Percentiles rank a stretch among this genome's conserved stretches.
phyloP scores from a whole-genome alignment of 2,797 vertebrate species.

The Sebastes kiyomatsui region DNA sequence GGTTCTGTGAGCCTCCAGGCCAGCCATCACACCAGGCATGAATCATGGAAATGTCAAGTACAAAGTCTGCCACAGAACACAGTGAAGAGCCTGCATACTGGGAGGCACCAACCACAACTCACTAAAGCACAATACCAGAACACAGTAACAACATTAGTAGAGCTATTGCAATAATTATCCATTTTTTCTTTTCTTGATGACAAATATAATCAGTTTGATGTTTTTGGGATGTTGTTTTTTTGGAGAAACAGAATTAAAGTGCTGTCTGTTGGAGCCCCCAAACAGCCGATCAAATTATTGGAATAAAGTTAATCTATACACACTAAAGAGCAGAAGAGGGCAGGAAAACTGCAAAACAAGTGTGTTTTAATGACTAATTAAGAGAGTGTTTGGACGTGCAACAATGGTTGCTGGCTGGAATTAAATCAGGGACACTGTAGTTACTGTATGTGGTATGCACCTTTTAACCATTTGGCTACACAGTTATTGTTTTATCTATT shows the following conservation, averaged over 20 bases:
- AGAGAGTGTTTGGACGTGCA: background rate
- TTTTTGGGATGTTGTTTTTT: background rate
- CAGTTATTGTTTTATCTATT: background rate
- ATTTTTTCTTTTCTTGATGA: background rate
- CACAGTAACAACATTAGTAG: background rate
- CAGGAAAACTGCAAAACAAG: background rate
- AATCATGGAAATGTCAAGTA: constrained; percentile 83
- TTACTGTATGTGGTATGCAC: background rate
- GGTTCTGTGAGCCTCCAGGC: constrained; percentile 78
- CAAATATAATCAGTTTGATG: background rate
- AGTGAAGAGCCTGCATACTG: constrained; percentile 36
- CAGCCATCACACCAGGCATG: constrained; percentile 78
- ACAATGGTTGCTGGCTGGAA: background rate
- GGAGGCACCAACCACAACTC: background rate
- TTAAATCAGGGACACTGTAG: background rate
- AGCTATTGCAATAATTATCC: background rate
- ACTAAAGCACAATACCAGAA: constrained; percentile 5
- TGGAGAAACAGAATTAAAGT: background rate
- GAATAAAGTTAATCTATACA: background rate
- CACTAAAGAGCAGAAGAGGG: background rate
- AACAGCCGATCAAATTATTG: background rate
- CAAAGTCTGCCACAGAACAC: constrained; percentile 72
- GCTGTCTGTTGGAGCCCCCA: background rate
- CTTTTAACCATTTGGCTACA: background rate
- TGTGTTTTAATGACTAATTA: background rate